phyloP scores from a whole-genome alignment of 2,113 vertebrate species.

The Pseudorhombus dupliciocellatus region DNA sequence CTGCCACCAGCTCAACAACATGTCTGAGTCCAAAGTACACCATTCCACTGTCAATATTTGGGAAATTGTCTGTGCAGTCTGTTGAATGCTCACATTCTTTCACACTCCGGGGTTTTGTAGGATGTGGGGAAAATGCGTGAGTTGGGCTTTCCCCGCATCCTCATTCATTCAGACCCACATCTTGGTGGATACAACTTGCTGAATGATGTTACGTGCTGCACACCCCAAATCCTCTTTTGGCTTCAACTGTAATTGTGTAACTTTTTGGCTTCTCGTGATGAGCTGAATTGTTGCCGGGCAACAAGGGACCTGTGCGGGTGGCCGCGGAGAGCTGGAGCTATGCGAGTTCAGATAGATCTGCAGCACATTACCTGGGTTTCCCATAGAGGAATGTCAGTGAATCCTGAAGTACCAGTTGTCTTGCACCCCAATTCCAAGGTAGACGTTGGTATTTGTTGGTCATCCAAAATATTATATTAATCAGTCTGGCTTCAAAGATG shows the following conservation, averaged over 20 bases:
- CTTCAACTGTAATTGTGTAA: constrained; percentile 63
- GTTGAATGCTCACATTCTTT: not conserved
- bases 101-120: not conserved
- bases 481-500: constrained; percentile 2
- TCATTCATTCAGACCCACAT: constrained; percentile 29
- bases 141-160: constrained; percentile 16
- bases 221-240: constrained; percentile 49
- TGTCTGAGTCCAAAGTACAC: constrained; percentile 18
- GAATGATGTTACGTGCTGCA: constrained; percentile 19
- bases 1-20: constrained; percentile 13
- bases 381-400: constrained; percentile 34
- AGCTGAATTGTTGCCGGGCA: constrained; percentile 79
- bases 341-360: constrained; percentile 46
- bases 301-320: constrained; percentile 76
- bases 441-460: constrained; percentile 10
- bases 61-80: constrained; percentile 19
- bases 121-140: constrained; percentile 1
- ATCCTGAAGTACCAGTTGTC: constrained; percentile 19
- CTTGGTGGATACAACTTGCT: constrained; percentile 11
- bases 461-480: constrained; percentile 7
- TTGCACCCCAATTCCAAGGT: constrained; percentile 8
- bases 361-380: constrained; percentile 29
- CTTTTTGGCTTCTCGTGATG: constrained; percentile 68
- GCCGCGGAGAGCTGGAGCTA: constrained; percentile 51
- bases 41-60: constrained; percentile 28